Conservation (phyloP, 1,140 invertebrate species). For the Cotesia vestalis region DNA sequence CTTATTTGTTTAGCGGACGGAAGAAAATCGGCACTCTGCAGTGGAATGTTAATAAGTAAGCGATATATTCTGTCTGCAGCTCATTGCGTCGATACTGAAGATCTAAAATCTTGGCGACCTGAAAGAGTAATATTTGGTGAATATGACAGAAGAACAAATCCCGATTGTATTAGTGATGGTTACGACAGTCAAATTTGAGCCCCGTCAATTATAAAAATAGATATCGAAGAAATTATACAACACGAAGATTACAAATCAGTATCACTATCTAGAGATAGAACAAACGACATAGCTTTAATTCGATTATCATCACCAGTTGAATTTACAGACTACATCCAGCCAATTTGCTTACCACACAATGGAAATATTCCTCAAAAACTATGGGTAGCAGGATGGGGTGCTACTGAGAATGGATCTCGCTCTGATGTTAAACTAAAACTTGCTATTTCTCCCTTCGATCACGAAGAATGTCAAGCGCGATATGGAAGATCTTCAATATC, state of each 20-base stretch:
- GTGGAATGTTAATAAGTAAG: constrained; percentile 74
- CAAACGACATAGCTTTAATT: constrained; percentile 81
- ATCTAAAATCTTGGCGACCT: constrained; percentile 64
- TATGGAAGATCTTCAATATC: constrained; percentile 58
- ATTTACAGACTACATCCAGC: constrained; percentile 76
- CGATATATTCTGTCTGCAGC: constrained; percentile 82
- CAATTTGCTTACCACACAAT: constrained; percentile 80
- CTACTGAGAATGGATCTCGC: constrained; percentile 71
- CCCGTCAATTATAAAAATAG: constrained; percentile 69
- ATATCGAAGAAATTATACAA: constrained; percentile 71
- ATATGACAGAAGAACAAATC: constrained; percentile 67
- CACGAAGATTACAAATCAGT: constrained; percentile 74
- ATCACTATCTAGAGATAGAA: constrained; percentile 65
- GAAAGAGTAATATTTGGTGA: constrained; percentile 71
- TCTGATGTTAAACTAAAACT: constrained; percentile 71
- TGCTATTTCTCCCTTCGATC: constrained; percentile 61
- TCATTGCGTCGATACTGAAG: constrained; percentile 81
- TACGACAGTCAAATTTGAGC: constrained; percentile 60
- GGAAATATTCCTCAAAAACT: constrained; percentile 67
- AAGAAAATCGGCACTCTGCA: constrained; percentile 68
- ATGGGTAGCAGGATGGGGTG: constrained; percentile 85
- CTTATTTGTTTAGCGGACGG: constrained; percentile 50
- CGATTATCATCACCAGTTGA: constrained; percentile 70
- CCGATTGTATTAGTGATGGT: constrained; percentile 67
- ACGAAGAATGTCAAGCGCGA: constrained; percentile 54